Evolutionary conservation across 2,797 vertebrate genomes (phyloP).

Genomic region (Xiphophorus birchmanni): DNA sequence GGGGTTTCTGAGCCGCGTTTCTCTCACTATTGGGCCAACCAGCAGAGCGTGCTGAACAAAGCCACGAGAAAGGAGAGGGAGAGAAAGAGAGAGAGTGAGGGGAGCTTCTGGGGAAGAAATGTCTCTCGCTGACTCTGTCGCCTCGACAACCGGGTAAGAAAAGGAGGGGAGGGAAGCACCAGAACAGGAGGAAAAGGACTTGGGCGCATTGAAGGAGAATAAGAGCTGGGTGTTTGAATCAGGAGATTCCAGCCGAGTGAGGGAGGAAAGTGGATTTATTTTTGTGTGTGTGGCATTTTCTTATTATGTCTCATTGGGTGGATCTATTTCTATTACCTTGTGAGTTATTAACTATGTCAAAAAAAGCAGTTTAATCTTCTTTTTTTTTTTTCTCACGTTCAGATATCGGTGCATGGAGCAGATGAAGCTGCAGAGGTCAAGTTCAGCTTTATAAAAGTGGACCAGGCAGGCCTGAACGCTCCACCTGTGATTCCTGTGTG

Average conservation of each 20-base stretch:
- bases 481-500: constrained; percentile 61
- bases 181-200: constrained; percentile 49
- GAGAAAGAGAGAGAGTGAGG: constrained; percentile 41
- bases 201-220: constrained; percentile 52
- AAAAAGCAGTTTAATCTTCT: constrained; percentile 51
- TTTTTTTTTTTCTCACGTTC: neutral
- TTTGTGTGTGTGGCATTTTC: constrained; percentile 35
- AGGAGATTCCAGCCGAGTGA: constrained; percentile 52
- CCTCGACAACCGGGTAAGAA: constrained; percentile 80
- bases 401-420: constrained; percentile 47
- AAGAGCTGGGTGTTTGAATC: constrained; percentile 57
- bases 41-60: constrained; percentile 78
- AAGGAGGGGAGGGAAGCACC: constrained; percentile 55
- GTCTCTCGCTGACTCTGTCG: constrained; percentile 78
- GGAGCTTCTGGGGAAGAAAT: constrained; percentile 73
- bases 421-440: constrained; percentile 67
- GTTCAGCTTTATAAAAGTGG: constrained; percentile 64
- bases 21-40: constrained; percentile 62
- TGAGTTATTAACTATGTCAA: constrained; percentile 69
- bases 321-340: constrained; percentile 26
- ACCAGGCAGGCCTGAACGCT: constrained; percentile 63
- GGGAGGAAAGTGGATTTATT: constrained; percentile 33
- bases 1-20: constrained; percentile 1
- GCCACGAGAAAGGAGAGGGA: constrained; percentile 72
- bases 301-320: constrained; percentile 33